Conservation (phyloP, 2,113 vertebrate genomes). For the Tachysurus vachellii region DNA sequence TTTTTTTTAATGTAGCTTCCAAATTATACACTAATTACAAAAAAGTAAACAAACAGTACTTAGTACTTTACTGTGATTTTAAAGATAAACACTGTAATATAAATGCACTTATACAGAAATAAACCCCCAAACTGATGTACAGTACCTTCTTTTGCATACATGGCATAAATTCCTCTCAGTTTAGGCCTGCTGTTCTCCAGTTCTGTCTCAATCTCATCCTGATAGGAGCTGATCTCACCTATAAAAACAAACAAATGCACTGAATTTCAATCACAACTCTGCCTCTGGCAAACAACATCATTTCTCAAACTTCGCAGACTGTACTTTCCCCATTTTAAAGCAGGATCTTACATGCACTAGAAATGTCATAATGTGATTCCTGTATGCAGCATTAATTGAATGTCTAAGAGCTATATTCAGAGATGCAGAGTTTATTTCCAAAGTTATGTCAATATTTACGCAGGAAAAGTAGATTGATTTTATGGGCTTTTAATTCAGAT, state of each 20-base stretch:
- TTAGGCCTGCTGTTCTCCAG: constrained; percentile 89
- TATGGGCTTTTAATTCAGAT: neutral
- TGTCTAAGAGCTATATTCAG: neutral
- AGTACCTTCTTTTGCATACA: constrained; percentile 80
- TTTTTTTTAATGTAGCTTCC: neutral
- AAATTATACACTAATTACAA: constrained; percentile 16
- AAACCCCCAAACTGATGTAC: neutral
- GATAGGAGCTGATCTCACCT: constrained; percentile 94
- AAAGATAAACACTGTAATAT: neutral
- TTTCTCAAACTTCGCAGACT: neutral
- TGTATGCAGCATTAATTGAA: neutral
- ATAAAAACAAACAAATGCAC: constrained; percentile 20
- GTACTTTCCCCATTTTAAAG: neutral
- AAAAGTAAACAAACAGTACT: constrained; percentile 11
- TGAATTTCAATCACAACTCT: constrained; percentile 9
- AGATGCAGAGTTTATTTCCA: too few relatives aligned
- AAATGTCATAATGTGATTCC: neutral
- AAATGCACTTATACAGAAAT: neutral
- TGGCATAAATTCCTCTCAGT: constrained; percentile 85
- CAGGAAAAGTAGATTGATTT: neutral
- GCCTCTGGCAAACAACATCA: neutral
- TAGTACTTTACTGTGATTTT: neutral
- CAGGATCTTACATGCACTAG: neutral
- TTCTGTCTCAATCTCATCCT: constrained; percentile 92
- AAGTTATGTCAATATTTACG: too few relatives aligned